Conservation (phyloP, 2,888 invertebrate species). For the Eubasilissa splendida region DNA sequence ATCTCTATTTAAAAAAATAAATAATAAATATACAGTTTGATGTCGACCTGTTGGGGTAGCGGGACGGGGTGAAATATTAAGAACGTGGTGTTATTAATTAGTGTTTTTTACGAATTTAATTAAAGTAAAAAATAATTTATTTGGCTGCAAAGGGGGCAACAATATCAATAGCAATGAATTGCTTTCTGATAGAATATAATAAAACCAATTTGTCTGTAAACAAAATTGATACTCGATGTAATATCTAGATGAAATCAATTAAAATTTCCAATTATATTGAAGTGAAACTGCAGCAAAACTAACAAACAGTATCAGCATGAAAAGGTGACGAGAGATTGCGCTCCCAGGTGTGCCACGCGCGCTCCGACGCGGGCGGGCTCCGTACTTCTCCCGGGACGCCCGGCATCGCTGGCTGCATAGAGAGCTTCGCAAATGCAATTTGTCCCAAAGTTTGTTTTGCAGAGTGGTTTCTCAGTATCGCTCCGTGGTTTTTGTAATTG, state of each 20-base stretch:
- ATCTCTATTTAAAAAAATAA: too few species aligned
- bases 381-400: conserved; percentile 19
- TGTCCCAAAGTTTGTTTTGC: conserved; percentile 49
- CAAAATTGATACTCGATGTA: not conserved
- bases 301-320: conserved; percentile 13
- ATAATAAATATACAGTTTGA: too few species aligned
- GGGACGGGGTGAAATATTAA: too few species aligned
- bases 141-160: too few species aligned
- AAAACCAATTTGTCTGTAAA: too few species aligned
- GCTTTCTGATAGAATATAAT: too few species aligned
- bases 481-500: not conserved
- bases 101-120: too few species aligned
- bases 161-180: too few species aligned
- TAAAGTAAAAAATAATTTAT: too few species aligned
- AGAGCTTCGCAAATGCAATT: conserved; percentile 49
- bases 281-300: not conserved
- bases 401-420: conserved; percentile 14
- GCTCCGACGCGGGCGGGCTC: not conserved
- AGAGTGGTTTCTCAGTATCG: conserved; percentile 38
- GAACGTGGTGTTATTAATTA: too few species aligned
- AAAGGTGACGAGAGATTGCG: not conserved
- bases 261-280: conserved; percentile 24
- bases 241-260: conserved; percentile 23
- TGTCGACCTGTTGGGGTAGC: too few species aligned
- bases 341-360: not conserved